A percentile compares a stretch with the other conserved stretches of the same genome.
Evolutionary conservation across 2,888 invertebrate species (phyloP).

Genomic region (Ganaspis brasiliensis): DNA sequence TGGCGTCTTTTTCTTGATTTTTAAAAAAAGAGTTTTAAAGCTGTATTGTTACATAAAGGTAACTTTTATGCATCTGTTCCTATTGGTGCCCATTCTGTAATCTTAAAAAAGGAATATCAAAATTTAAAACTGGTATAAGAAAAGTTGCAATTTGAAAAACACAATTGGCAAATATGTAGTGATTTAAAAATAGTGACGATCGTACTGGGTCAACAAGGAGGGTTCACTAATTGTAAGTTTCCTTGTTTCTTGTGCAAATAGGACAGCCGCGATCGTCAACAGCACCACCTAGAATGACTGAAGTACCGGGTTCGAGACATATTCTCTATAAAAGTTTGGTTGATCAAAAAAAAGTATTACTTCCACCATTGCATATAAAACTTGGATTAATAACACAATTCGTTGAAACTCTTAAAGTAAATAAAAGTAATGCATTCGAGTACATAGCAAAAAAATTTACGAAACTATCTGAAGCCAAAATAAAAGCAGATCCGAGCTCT

Average conservation of each 20-base stretch:
- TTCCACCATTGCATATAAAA: conserved; percentile 45
- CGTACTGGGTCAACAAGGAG: conserved; percentile 66
- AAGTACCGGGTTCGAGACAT: conserved; percentile 36
- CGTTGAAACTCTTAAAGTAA: too few relatives aligned
- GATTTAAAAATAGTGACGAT: conserved; percentile 66
- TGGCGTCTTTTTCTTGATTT: conserved; percentile 69
- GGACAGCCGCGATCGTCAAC: conserved; percentile 64
- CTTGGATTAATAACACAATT: too few relatives aligned
- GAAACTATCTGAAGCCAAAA: too few relatives aligned
- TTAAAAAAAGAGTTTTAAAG: conserved; percentile 64
- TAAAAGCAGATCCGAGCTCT: too few relatives aligned
- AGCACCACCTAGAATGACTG: too few relatives aligned
- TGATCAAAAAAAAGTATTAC: conserved; percentile 37
- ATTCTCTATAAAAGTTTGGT: conserved; percentile 29
- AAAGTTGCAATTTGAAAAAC: conserved; percentile 47
- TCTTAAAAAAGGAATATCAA: conserved; percentile 50
- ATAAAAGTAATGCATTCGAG: too few relatives aligned
- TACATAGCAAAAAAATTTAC: too few relatives aligned
- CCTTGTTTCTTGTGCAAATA: conserved; percentile 67
- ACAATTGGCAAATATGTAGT: conserved; percentile 63
- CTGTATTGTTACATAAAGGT: too few relatives aligned
- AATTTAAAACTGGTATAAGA: conserved; percentile 46
- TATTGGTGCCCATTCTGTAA: conserved; percentile 65
- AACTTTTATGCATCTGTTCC: conserved; percentile 66
- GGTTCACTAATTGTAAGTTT: conserved; percentile 67